Base-by-base conservation (phyloP, 2,888 invertebrate species). In the Spisula subtruncata region DNA sequence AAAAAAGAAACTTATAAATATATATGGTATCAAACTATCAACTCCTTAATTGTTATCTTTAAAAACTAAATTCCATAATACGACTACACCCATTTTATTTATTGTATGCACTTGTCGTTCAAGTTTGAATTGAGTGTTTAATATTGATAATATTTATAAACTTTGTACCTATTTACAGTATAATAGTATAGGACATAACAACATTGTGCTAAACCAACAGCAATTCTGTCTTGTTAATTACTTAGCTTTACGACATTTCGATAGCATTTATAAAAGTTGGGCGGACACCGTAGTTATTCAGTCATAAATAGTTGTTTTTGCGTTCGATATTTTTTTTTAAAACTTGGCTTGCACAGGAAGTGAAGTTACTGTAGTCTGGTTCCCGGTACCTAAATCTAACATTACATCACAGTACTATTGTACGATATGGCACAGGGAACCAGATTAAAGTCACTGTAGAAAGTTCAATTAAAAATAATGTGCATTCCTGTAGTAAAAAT, bases 391-490 rank as follows among this genome's bases (percentile, higher is more conserved):
- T n/a, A n/a, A n/a, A n/a, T n/a, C n/a, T n/a, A n/a, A n/a, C n/a
- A n/a, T n/a, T n/a, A n/a, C n/a, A n/a, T n/a, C n/a, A n/a, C n/a
- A n/a, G n/a, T n/a, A n/a, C n/a, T n/a, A n/a, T n/a, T n/a, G n/a
- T n/a, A n/a, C n/a, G n/a, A n/a, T n/a, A n/a, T n/a, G n/a, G n/a
- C n/a, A n/a, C n/a, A n/a, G n/a, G n/a, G n/a, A n/a, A n/a, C n/a
- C n/a, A n/a, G n/a, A n/a, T n/a, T 66, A 25, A 10, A n/a, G 5
- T 12, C 8, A 25, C 25, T 66, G 60, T 25, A 1, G n/a, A 25
- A 66, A n/a, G 60, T 66, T 66, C 60, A 66, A 66, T 66, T 66
- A 66, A 25, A 66, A 66, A n/a, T 66, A 66, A 66, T 66, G 5
- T 66, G 60, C 25, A 66, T 66, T n/a, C 25, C 60, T 25, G 10